These are phyloP conservation scores for Orchesellides sinensis DNA, from an alignment of 2,888 invertebrate species.

Conservation along the genomic window DNA sequence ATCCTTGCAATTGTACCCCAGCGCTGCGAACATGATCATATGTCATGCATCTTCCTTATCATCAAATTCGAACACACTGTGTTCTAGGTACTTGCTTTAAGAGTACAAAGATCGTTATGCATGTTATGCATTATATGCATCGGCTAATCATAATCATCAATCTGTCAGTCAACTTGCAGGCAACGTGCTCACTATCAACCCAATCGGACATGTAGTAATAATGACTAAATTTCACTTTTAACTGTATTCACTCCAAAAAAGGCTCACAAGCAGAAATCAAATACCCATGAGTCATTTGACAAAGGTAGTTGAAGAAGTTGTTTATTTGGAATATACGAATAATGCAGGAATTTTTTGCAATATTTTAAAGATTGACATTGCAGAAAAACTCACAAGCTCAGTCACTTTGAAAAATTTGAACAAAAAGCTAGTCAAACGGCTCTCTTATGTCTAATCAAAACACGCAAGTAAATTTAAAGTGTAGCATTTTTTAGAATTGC, in stretches of 20 bases:
- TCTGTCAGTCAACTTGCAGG: slow-evolving; percentile 8
- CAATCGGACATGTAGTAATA: slow-evolving; percentile 24
- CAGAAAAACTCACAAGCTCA: not conserved
- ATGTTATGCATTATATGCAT: not conserved
- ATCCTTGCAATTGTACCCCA: not conserved
- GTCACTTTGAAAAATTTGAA: not conserved
- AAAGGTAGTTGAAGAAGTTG: not conserved
- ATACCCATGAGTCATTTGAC: not conserved
- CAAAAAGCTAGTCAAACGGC: not conserved
- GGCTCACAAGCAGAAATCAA: not conserved
- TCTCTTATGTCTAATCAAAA: not conserved
- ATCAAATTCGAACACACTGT: not conserved
- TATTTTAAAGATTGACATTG: not conserved
- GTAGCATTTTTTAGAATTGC: too few relatives aligned
- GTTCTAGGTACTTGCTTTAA: not conserved
- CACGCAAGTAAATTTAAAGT: too few relatives aligned
- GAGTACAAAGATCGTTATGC: not conserved
- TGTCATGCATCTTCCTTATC: not conserved
- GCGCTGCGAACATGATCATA: not conserved
- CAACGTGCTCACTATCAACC: slow-evolving; percentile 10
- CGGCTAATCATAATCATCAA: not conserved
- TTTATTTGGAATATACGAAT: not conserved
- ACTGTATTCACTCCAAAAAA: not conserved
- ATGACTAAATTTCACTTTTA: slow-evolving; percentile 43
- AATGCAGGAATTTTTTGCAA: not conserved